A percentile compares a stretch with the other conserved stretches of the same genome.
phyloP scores from a whole-genome alignment of 1,140 invertebrate genomes.

The Zaprionus taronus region DNA sequence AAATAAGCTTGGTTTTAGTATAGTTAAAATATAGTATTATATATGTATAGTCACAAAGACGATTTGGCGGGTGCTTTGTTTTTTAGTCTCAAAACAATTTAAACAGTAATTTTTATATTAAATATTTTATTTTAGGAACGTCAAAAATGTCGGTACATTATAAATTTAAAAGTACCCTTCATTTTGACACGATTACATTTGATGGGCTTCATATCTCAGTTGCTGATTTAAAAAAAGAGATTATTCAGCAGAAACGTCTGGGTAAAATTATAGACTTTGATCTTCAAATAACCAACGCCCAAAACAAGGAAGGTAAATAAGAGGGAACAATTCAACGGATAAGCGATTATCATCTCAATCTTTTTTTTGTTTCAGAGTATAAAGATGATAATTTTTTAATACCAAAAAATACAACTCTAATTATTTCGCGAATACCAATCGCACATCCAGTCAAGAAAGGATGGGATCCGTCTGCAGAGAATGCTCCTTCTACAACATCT shows the following conservation, averaged over 20 bases:
- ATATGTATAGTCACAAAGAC: no score
- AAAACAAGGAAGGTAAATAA: conserved; percentile 95
- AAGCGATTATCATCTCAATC: no score
- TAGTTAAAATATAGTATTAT: no score
- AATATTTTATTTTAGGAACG: conserved; percentile 20
- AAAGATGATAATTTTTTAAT: conserved; percentile 95
- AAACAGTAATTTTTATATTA: neutral
- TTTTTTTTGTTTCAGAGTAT: conserved; percentile 90
- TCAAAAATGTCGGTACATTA: conserved; percentile 96
- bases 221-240: conserved; percentile 96
- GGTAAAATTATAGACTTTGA: conserved; percentile 98
- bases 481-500: conserved; percentile 42
- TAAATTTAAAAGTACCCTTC: conserved; percentile 98
- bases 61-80: no score
- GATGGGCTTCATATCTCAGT: conserved; percentile 98
- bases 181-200: conserved; percentile 98
- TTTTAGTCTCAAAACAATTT: no score
- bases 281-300: conserved; percentile 97
- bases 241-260: conserved; percentile 97
- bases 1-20: no score
- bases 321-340: neutral
- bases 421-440: conserved; percentile 95
- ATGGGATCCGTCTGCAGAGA: conserved; percentile 86
- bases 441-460: conserved; percentile 90
- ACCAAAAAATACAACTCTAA: conserved; percentile 98